These are phyloP conservation scores for Drosophila leonis DNA, from an alignment of 2,888 invertebrate genomes.

Conservation along the genomic window DNA sequence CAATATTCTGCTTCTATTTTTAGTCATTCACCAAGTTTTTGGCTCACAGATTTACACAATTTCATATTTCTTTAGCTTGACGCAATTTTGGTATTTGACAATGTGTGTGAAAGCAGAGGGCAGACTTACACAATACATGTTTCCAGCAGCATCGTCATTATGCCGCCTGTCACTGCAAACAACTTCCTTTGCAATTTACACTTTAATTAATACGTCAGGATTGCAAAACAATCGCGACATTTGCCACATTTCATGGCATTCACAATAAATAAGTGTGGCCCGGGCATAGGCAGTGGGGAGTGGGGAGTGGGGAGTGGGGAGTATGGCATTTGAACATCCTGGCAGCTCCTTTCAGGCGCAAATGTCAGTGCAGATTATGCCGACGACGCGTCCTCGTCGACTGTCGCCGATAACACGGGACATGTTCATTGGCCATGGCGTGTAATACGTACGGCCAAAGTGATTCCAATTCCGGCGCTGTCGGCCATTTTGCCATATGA, in stretches of 20 bases:
- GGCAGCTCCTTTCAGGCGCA: slow-evolving; percentile 28
- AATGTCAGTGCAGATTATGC: slow-evolving; percentile 48
- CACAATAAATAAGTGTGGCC: slow-evolving; percentile 1
- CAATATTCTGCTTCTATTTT: neutral
- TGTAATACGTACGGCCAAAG: slow-evolving; percentile 59
- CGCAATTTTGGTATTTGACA: neutral
- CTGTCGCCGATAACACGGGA: slow-evolving; percentile 55
- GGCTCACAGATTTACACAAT: neutral
- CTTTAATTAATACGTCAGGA: slow-evolving; percentile 56
- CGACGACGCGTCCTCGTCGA: slow-evolving; percentile 7
- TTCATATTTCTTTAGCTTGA: neutral
- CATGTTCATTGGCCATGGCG: slow-evolving; percentile 73
- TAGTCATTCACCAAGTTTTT: neutral
- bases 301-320: neutral
- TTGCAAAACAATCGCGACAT: slow-evolving; percentile 20
- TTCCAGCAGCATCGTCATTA: neutral
- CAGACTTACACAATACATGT: neutral
- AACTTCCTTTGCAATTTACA: slow-evolving; percentile 53
- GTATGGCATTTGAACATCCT: slow-evolving; percentile 1
- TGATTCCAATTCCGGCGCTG: slow-evolving; percentile 70
- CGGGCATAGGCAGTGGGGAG: no score
- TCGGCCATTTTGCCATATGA: slow-evolving; percentile 59
- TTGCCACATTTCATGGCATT: slow-evolving; percentile 2
- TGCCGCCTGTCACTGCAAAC: slow-evolving; percentile 20
- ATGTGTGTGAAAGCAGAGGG: neutral